Conservation (phyloP, 2,113 vertebrate species). For the Calidris pygmaea region DNA sequence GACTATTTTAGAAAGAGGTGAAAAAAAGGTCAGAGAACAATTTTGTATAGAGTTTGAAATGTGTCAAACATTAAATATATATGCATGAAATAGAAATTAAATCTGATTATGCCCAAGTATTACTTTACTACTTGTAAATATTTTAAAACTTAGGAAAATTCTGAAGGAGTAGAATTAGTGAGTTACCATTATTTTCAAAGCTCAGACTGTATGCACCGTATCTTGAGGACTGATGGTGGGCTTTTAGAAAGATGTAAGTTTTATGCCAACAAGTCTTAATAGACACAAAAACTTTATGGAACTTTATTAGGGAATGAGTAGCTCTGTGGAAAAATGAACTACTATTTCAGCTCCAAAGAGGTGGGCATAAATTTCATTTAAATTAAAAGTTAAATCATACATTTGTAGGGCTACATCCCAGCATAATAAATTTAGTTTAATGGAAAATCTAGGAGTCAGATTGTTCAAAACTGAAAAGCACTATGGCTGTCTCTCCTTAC, state of each 20-base stretch:
- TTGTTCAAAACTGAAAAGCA: not conserved
- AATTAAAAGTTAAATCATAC: not conserved
- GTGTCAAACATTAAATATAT: not conserved
- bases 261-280: not conserved
- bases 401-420: not conserved
- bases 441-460: not conserved
- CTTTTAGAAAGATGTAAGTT: not conserved
- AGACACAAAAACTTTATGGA: not conserved
- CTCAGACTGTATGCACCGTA: not conserved
- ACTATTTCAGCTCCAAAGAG: not conserved
- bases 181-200: not conserved
- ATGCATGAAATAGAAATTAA: not conserved
- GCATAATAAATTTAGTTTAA: not conserved
- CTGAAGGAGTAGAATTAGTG: not conserved
- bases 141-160: not conserved
- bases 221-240: not conserved
- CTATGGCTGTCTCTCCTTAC: not conserved
- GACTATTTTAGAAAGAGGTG: constrained; percentile 87
- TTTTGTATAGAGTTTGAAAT: not conserved
- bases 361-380: not conserved
- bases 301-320: not conserved
- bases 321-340: not conserved
- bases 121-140: not conserved
- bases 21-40: constrained; percentile 82
- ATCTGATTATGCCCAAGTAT: not conserved